These are phyloP conservation scores for Rissa tridactyla DNA, from an alignment of 2,113 vertebrate genomes.

Conservation along the genomic window DNA sequence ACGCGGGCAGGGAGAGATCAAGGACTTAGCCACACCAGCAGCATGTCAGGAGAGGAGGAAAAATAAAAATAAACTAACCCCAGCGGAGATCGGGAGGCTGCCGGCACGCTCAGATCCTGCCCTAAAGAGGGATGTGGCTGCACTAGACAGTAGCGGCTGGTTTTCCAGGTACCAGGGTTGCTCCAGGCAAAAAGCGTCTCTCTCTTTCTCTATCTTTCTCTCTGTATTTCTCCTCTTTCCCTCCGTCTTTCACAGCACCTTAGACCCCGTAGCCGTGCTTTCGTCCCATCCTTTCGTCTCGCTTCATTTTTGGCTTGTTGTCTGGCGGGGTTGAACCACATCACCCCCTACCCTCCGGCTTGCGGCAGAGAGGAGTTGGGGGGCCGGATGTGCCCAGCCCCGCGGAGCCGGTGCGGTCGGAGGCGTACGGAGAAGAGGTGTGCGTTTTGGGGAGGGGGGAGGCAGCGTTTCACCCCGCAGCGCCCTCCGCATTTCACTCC, in stretches of 20 bases:
- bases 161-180: conserved; percentile 79
- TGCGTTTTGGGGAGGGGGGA: conserved; percentile 49
- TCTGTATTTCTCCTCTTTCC: conserved; percentile 23
- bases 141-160: conserved; percentile 75
- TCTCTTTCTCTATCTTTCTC: conserved; percentile 22
- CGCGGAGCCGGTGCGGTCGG: neutral
- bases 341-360: neutral
- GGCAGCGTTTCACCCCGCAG: conserved; percentile 50
- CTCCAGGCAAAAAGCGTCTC: conserved; percentile 72
- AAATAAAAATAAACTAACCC: conserved; percentile 50
- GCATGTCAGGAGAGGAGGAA: conserved; percentile 67
- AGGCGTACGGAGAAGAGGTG: neutral
- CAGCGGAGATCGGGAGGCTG: conserved; percentile 74
- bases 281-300: conserved; percentile 71
- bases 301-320: conserved; percentile 65
- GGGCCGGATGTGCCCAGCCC: neutral
- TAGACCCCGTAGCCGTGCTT: conserved; percentile 61
- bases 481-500: conserved; percentile 45
- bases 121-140: conserved; percentile 67
- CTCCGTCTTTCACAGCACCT: conserved; percentile 36
- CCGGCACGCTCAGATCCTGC: conserved; percentile 70
- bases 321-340: neutral
- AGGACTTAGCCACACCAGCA: conserved; percentile 69
- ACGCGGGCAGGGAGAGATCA: conserved; percentile 62
- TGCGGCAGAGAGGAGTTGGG: neutral